These are phyloP conservation scores for Mycalesis mineus DNA, from an alignment of 2,888 invertebrate genomes.

Conservation along the genomic window DNA sequence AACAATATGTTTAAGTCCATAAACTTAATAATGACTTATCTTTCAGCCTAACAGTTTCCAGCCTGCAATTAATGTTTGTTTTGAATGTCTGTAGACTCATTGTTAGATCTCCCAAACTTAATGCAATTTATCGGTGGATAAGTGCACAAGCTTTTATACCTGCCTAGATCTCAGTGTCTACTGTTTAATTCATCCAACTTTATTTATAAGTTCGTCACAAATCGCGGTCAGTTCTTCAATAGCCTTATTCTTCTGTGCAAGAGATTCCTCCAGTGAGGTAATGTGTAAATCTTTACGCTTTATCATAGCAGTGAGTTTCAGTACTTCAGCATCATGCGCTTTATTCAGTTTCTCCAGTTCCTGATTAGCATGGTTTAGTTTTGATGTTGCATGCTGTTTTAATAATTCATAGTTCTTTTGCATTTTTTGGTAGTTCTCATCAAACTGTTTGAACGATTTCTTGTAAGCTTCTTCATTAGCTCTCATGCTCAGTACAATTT, in stretches of 20 bases:
- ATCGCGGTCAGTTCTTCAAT: conserved; percentile 93
- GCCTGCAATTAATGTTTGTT: too few relatives aligned
- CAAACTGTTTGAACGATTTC: conserved; percentile 82
- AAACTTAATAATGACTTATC: too few relatives aligned
- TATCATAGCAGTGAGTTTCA: conserved; percentile 89
- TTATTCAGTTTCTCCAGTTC: conserved; percentile 87
- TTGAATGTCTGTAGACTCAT: too few relatives aligned
- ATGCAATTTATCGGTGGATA: conserved; percentile 58
- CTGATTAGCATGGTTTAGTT: conserved; percentile 85
- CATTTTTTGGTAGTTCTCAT: conserved; percentile 83
- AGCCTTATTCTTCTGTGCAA: conserved; percentile 93
- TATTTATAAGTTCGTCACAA: conserved; percentile 93
- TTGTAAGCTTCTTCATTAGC: conserved; percentile 82
- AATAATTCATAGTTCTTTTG: conserved; percentile 91
- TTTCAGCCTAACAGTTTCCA: too few relatives aligned
- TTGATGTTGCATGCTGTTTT: conserved; percentile 92
- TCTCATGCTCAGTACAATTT: conserved; percentile 74
- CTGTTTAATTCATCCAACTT: conserved; percentile 61
- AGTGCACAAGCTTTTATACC: conserved; percentile 53
- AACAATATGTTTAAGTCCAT: too few relatives aligned
- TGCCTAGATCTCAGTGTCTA: conserved; percentile 38
- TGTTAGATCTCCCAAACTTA: conserved; percentile 38
- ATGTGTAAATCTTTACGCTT: conserved; percentile 92
- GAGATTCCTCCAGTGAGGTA: conserved; percentile 87
- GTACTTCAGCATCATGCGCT: conserved; percentile 87